Evolutionary conservation across 2,888 invertebrate species (phyloP), one percentile per base, ranked within the genome.

Genomic region (Laothoe populi): DNA sequence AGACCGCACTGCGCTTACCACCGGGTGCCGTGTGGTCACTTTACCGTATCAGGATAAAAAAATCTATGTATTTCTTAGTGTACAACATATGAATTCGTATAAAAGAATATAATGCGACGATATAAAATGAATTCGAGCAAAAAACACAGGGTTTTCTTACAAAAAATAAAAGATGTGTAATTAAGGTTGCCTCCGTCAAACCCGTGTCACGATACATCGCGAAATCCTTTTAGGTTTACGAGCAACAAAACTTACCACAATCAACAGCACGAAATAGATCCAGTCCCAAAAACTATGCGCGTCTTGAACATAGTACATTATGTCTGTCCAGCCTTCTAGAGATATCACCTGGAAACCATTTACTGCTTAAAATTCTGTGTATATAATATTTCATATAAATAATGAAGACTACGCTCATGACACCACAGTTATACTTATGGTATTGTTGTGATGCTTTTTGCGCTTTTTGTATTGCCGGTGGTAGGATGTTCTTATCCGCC

Each of bases 211-310:
- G 45, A 19, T 23, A 44, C 21, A 63, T 62, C 40, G 38, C 46
- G 42, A 23, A 38, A 53, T 46, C 58, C 38, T 57, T 59, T 60
- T 63, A 16, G 24, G 13, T 40, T 59, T 46, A 49, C 10, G 59
- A 40, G 40, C n/a, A 57, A 42, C 24, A 13, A 59, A 38, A 95
- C 98, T 95, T 94, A 99, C 99, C 94, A 99, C 99, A 94, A 99
- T 99, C 70, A 99, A 94, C 67, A 99, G 95, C 65, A 99, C 99
- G 93, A 99, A 99, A 93, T 99, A 99, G 73, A 99, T 98, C 99
- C 99, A 99, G 86, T 99, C 99, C 99, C 99, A 99, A 90, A 99
- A 99, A 70, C 99, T 99, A 92, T 99, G 99, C 59, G 99, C 99
- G 88, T 99, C 99, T 93, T 99, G 99, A 69, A 99, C 98, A 93